phyloP scores from a whole-genome alignment of 2,797 vertebrate genomes.

The Sebastes melanostomus region DNA sequence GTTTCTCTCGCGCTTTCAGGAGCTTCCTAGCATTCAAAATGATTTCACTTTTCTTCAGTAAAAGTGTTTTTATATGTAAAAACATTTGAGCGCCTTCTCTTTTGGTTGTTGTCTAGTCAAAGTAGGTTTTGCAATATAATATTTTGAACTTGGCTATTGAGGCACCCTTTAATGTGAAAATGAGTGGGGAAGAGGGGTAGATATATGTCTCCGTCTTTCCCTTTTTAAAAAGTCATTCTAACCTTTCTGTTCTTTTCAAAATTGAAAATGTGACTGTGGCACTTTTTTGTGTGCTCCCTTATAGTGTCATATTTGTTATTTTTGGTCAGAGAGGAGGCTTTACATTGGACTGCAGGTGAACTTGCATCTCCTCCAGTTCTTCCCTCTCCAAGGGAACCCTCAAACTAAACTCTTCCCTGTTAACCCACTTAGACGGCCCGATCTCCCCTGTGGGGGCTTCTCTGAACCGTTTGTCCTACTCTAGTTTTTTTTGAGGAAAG shows the following conservation, averaged over 20 bases:
- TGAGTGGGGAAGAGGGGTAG: constrained; percentile 69
- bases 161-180: constrained; percentile 49
- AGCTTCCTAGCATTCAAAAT: constrained; percentile 66
- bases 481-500: constrained; percentile 47
- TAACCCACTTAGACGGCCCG: constrained; percentile 66
- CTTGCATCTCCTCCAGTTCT: constrained; percentile 51
- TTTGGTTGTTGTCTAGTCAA: constrained; percentile 41
- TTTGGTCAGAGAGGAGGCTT: constrained; percentile 39
- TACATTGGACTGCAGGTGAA: constrained; percentile 67
- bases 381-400: constrained; percentile 65
- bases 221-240: constrained; percentile 49
- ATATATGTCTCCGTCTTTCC: constrained; percentile 18
- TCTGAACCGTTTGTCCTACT: constrained; percentile 56
- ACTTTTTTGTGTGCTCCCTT: constrained; percentile 35
- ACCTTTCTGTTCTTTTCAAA: constrained; percentile 17
- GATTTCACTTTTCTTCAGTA: constrained; percentile 62
- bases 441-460: constrained; percentile 65
- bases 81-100: constrained; percentile 44
- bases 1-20: constrained; percentile 55
- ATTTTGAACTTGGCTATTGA: constrained; percentile 56
- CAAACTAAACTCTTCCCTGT: constrained; percentile 71
- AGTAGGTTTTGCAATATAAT: constrained; percentile 57
- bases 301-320: constrained; percentile 45
- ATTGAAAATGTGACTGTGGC: constrained; percentile 67
- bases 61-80: constrained; percentile 78